These are phyloP conservation scores for Lamellibrachia columna DNA, from an alignment of 2,888 invertebrate species.

Conservation along the genomic window DNA sequence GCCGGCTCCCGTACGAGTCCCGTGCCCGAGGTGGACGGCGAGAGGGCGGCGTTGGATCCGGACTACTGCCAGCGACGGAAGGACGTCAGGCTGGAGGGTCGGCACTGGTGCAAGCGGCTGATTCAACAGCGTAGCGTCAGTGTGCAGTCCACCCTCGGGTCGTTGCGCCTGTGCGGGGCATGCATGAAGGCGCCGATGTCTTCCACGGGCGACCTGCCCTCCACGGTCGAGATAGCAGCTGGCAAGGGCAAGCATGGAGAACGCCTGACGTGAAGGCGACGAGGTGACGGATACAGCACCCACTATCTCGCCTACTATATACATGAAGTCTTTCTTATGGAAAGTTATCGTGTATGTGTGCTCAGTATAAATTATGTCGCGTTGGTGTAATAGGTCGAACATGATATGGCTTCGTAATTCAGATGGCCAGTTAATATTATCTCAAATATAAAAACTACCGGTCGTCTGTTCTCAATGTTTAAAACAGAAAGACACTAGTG, in stretches of 20 bases:
- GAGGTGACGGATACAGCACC: neutral
- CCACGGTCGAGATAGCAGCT: neutral
- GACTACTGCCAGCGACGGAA: neutral
- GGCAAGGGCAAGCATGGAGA: neutral
- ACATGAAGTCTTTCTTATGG: too few relatives aligned
- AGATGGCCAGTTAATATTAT: neutral
- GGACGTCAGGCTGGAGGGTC: neutral
- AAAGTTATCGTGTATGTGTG: too few relatives aligned
- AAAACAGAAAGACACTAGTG: neutral
- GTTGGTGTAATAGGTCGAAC: too few relatives aligned
- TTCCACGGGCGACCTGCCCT: neutral
- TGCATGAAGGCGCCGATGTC: neutral
- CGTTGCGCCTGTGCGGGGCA: neutral
- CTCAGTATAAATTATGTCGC: too few relatives aligned
- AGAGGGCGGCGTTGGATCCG: neutral
- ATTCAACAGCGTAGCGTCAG: neutral
- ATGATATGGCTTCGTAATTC: neutral
- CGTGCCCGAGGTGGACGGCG: neutral
- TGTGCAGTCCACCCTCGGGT: neutral
- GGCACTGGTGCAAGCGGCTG: neutral
- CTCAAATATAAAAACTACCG: neutral
- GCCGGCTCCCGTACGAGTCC: neutral
- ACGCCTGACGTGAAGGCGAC: neutral
- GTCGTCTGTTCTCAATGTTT: neutral
- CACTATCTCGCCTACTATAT: too few relatives aligned